Evolutionary conservation across 1,140 invertebrate genomes (phyloP).

Genomic region (Lasioglossum baleicum): DNA sequence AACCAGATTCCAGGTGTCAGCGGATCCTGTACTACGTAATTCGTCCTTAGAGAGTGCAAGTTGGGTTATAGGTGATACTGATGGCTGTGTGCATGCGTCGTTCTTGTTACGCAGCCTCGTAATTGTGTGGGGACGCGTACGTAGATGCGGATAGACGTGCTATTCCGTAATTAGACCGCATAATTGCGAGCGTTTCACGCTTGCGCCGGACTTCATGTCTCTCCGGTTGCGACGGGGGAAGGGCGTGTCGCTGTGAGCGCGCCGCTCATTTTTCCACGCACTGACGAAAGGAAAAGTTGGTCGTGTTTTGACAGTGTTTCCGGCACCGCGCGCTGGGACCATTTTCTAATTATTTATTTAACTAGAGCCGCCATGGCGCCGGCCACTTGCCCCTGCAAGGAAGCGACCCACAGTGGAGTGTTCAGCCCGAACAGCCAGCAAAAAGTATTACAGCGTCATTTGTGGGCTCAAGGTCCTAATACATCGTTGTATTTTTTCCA

Average conservation of each 20-base stretch:
- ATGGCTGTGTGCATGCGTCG: not conserved
- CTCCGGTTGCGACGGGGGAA: not conserved
- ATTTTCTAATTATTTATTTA: not conserved
- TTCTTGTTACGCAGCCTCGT: not conserved
- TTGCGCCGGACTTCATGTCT: conserved; percentile 13
- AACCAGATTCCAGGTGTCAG: conserved; percentile 10
- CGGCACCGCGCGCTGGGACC: not conserved
- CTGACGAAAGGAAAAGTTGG: conserved; percentile 51
- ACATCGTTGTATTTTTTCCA: too few relatives aligned
- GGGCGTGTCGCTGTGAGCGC: conserved; percentile 40
- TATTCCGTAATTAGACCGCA: conserved; percentile 55
- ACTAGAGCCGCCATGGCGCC: not conserved
- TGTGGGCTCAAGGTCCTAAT: too few relatives aligned
- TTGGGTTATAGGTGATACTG: not conserved
- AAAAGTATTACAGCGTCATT: too few relatives aligned
- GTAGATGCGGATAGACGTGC: conserved; percentile 3
- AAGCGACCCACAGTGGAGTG: too few relatives aligned
- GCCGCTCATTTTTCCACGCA: conserved; percentile 15
- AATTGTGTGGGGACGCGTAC: not conserved
- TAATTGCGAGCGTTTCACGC: conserved; percentile 50
- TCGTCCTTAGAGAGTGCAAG: conserved; percentile 22
- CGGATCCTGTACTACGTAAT: not conserved
- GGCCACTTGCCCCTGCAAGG: too few relatives aligned
- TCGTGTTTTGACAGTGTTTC: not conserved
- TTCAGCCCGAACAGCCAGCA: too few relatives aligned